Evolutionary conservation across 1,140 invertebrate species (phyloP).

Genomic region (Chrysopa pallens): DNA sequence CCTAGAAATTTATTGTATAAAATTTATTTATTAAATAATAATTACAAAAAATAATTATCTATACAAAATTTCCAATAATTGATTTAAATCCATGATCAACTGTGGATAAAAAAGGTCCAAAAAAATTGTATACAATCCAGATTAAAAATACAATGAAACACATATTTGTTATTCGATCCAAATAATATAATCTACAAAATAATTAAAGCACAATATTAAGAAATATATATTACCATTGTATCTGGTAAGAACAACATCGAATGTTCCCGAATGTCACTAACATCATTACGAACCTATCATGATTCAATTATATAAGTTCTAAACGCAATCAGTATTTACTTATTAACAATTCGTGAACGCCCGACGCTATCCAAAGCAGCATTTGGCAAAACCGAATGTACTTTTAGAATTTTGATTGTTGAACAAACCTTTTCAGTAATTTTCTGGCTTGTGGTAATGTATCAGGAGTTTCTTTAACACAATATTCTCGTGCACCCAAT

Average conservation of each 20-base stretch:
- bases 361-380: no score
- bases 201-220: background rate
- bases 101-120: background rate
- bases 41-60: no score
- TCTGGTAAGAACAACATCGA: no score
- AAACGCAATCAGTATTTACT: background rate
- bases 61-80: no score
- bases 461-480: constrained; percentile 56
- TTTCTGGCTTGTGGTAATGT: constrained; percentile 49
- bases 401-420: no score
- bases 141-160: background rate
- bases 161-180: background rate
- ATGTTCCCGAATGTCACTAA: background rate
- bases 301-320: background rate
- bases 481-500: constrained; percentile 49
- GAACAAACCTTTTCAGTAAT: constrained; percentile 28
- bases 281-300: background rate
- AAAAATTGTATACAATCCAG: background rate
- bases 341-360: no score
- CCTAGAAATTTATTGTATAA: no score
- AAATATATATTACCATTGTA: background rate
- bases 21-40: no score
- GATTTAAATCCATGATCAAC: no score
- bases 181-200: background rate
- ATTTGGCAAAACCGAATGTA: no score